Conservation (phyloP, 2,113 vertebrate genomes). For the Podiceps cristatus region DNA sequence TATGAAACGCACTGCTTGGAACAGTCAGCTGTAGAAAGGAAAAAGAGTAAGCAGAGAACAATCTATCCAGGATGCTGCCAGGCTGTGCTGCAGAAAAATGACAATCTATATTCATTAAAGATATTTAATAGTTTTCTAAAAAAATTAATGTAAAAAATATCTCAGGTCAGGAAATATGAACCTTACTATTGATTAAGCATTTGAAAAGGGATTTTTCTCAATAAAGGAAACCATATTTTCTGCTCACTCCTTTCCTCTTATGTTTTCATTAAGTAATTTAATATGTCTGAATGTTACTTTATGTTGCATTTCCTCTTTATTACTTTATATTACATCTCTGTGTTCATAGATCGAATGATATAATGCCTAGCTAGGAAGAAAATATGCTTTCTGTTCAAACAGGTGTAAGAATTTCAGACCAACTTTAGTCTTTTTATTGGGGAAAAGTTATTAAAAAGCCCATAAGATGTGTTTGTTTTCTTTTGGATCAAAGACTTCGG, state of each 20-base stretch:
- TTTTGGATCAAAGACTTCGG: conserved; percentile 35
- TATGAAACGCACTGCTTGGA: neutral
- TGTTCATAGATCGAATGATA: conserved; percentile 57
- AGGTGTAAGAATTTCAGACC: conserved; percentile 61
- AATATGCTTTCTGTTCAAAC: conserved; percentile 61
- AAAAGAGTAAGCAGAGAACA: neutral
- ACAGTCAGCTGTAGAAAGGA: neutral
- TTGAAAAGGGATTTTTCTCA: conserved; percentile 58
- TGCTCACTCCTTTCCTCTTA: conserved; percentile 42
- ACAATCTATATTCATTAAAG: conserved; percentile 19
- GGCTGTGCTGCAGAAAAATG: neutral
- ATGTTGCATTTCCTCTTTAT: conserved; percentile 72
- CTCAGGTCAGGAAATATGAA: conserved; percentile 44
- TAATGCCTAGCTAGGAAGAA: conserved; percentile 63
- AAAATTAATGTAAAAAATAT: neutral
- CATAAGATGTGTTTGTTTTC: neutral
- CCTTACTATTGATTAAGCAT: conserved; percentile 69
- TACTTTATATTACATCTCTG: conserved; percentile 70
- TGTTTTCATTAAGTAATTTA: conserved; percentile 73
- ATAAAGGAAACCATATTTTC: conserved; percentile 62
- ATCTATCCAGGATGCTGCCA: neutral
- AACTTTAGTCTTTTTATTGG: conserved; percentile 52
- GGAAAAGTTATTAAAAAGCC: conserved; percentile 48
- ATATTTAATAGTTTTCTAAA: conserved; percentile 36
- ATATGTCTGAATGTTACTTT: conserved; percentile 67